Evolutionary conservation across 1,140 invertebrate species (phyloP), one percentile per base, ranked within the genome.

Genomic region (Atta cephalotes): DNA sequence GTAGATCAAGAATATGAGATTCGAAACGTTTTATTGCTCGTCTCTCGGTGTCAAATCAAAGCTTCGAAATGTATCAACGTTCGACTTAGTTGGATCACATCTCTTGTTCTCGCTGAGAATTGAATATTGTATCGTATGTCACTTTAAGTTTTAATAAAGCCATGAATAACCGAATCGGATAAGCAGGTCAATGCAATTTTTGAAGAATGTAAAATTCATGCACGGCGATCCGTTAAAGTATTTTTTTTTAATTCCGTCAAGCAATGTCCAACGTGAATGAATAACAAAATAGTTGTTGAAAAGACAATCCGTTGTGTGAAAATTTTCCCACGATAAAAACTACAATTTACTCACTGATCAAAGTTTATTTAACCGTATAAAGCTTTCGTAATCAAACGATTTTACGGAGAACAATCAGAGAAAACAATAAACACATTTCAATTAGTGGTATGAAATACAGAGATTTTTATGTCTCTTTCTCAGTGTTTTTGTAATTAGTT

Each of bases 121-220:
- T 80, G 49, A 80, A 80, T 68, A 56, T 68, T 80, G 28, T 4
- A 80, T 7, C 18, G 14, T 1, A 16, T 45, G 31, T 65, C 77
- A 45, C 62, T 28, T 80, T 80, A 80, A 49, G 28, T 12, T 80
- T 80, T 80, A 80, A 66, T 62, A n/a, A 18, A 53, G 18, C 39
- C 58, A 49, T 80, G 62, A 80, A 80, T 80, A 80, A 80, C 28
- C 62, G 31, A 80, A 80, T 28, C 78, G 28, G 12, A 68, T 63
- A 49, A 66, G 39, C 58, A 16, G 25, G n/a, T 25, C 9, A 66
- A 68, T 14, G 16, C 28, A 58, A 12, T 60, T 71, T 53, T 66
- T 71, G 31, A 82, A 72, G 49, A 81, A 81, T 81, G 31, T 6
- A 31, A 6, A 80, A 68, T 74, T 45, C 14, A 1, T 6, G 56